Conservation (phyloP, 2,888 invertebrate species). For the Meliscaeva auricollis region DNA sequence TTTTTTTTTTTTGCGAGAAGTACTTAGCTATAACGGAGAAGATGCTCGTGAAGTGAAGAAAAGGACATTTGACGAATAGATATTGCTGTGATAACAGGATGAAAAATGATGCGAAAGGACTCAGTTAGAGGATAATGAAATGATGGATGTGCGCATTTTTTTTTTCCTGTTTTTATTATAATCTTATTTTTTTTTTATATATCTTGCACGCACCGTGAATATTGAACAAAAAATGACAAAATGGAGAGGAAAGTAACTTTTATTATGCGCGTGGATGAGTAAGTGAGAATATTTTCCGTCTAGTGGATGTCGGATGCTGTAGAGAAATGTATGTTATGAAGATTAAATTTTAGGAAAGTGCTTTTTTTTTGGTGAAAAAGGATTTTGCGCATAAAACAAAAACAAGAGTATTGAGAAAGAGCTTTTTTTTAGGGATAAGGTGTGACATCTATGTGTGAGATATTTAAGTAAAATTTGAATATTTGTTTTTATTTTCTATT, state of each 20-base stretch:
- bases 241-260: constrained; percentile 62
- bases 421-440: neutral
- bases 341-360: constrained; percentile 12
- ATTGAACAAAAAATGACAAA: constrained; percentile 39
- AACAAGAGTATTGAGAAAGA: constrained; percentile 5
- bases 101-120: constrained; percentile 61
- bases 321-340: constrained; percentile 46
- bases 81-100: constrained; percentile 49
- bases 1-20: constrained; percentile 31
- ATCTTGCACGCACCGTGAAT: constrained; percentile 41
- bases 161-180: constrained; percentile 6
- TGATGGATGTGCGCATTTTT: constrained; percentile 55
- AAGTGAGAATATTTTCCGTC: constrained; percentile 66
- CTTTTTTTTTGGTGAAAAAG: constrained; percentile 20
- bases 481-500: neutral
- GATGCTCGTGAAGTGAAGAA: constrained; percentile 36
- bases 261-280: constrained; percentile 68
- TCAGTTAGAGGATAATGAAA: constrained; percentile 63
- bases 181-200: constrained; percentile 13
- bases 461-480: neutral
- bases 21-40: constrained; percentile 7
- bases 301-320: constrained; percentile 70
- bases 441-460: constrained; percentile 47
- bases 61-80: constrained; percentile 36
- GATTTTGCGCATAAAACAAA: constrained; percentile 51